phyloP scores from a whole-genome alignment of 1,140 invertebrate species.

The Agrilus planipennis region DNA sequence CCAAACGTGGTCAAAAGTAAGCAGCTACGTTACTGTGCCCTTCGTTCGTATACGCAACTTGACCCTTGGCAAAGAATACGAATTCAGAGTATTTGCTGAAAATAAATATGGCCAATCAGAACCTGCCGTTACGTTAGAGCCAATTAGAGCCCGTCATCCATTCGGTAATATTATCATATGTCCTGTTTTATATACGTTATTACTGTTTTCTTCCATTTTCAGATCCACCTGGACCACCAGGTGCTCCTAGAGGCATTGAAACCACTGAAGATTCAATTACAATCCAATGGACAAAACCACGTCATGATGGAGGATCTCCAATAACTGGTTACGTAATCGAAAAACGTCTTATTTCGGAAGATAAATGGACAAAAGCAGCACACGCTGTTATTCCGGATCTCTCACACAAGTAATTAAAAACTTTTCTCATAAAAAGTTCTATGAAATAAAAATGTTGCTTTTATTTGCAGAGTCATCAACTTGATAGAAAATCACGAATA shows the following conservation, averaged over 20 bases:
- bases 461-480: constrained; percentile 58
- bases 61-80: constrained; percentile 81
- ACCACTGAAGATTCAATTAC: constrained; percentile 90
- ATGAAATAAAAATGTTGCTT: constrained; percentile 5
- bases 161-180: constrained; percentile 66
- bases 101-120: constrained; percentile 94
- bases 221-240: constrained; percentile 82
- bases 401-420: constrained; percentile 46
- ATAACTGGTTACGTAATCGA: constrained; percentile 89
- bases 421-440: constrained; percentile 1
- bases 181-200: constrained; percentile 13
- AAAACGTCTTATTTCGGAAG: constrained; percentile 76
- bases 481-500: constrained; percentile 93
- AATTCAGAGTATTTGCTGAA: constrained; percentile 96
- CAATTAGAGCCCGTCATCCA: constrained; percentile 89
- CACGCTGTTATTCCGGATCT: constrained; percentile 72
- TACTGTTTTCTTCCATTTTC: constrained; percentile 11
- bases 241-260: constrained; percentile 72
- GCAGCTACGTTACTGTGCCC: constrained; percentile 81
- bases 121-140: constrained; percentile 73
- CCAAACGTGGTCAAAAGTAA: constrained; percentile 78
- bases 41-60: constrained; percentile 85
- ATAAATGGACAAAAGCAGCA: constrained; percentile 83
- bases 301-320: constrained; percentile 84
- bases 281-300: constrained; percentile 84